A percentile compares a stretch with the other conserved stretches of the same genome.
Conservation (phyloP, 2,113 vertebrate species). For the Equus przewalskii region DNA sequence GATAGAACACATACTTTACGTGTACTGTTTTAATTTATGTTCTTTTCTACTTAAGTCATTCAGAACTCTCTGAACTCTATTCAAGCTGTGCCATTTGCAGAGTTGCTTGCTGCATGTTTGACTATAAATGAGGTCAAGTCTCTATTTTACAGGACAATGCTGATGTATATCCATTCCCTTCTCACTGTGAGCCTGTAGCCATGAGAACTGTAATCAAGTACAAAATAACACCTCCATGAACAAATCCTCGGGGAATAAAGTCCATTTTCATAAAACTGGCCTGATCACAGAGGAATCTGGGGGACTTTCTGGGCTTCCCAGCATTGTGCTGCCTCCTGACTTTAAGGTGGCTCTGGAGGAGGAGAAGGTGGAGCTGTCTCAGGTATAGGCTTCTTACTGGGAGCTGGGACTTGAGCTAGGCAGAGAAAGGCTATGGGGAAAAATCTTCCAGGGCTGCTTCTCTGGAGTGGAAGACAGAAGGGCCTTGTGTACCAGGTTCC, state of each 20-base stretch:
- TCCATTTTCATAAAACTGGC: slow-evolving; percentile 59
- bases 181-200: slow-evolving; percentile 62
- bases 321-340: not conserved
- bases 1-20: not conserved
- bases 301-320: slow-evolving; percentile 1
- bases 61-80: slow-evolving; percentile 1
- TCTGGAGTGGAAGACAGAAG: not conserved
- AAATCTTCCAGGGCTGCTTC: not conserved
- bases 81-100: slow-evolving; percentile 45
- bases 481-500: not conserved
- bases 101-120: slow-evolving; percentile 26
- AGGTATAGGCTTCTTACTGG: slow-evolving; percentile 41
- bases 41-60: slow-evolving; percentile 37
- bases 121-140: slow-evolving; percentile 72
- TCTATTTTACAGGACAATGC: slow-evolving; percentile 47
- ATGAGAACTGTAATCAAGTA: slow-evolving; percentile 73
- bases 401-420: not conserved
- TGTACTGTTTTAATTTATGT: slow-evolving; percentile 44
- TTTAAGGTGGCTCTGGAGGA: not conserved
- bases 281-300: slow-evolving; percentile 46
- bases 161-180: slow-evolving; percentile 41
- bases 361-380: not conserved
- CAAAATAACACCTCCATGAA: slow-evolving; percentile 34
- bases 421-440: not conserved
- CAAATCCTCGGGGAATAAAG: slow-evolving; percentile 57